Conservation (phyloP, 1,140 invertebrate genomes). For the Sitophilus oryzae region DNA sequence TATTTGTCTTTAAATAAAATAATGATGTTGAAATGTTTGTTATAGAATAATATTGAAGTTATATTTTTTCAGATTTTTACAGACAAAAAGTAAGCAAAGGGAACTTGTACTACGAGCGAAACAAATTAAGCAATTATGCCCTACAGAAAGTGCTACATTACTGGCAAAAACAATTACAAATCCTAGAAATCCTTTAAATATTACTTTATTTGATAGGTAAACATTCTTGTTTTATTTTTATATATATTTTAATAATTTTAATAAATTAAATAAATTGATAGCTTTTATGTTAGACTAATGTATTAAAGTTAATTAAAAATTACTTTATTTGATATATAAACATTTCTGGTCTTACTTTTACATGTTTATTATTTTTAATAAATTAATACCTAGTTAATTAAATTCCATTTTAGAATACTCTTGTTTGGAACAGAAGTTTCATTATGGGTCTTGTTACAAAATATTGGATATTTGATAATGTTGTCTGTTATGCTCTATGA, state of each 20-base stretch:
- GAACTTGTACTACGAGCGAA: constrained; percentile 35
- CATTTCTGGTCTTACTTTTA: too few species aligned
- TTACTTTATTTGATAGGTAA: constrained; percentile 34
- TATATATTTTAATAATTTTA: background rate
- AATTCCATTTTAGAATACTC: constrained; percentile 31
- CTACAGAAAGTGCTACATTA: constrained; percentile 33
- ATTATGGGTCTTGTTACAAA: constrained; percentile 39
- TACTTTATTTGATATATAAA: too few species aligned
- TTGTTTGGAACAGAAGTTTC: constrained; percentile 36
- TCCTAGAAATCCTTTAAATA: constrained; percentile 31
- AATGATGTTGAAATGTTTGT: background rate
- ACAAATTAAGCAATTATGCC: constrained; percentile 39
- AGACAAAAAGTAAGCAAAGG: constrained; percentile 39
- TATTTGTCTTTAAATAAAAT: too few species aligned
- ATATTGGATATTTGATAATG: constrained; percentile 80
- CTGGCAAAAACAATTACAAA: constrained; percentile 28
- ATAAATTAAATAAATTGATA: too few species aligned
- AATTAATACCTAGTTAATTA: constrained; percentile 1
- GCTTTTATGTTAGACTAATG: too few species aligned
- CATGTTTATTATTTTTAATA: too few species aligned
- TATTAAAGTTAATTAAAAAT: too few species aligned
- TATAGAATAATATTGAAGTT: background rate
- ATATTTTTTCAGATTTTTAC: constrained; percentile 30
- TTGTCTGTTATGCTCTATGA: constrained; percentile 86
- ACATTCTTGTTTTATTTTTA: background rate